These are phyloP conservation scores for Anoplophora glabripennis DNA, from an alignment of 1,140 invertebrate species.

Conservation along the genomic window DNA sequence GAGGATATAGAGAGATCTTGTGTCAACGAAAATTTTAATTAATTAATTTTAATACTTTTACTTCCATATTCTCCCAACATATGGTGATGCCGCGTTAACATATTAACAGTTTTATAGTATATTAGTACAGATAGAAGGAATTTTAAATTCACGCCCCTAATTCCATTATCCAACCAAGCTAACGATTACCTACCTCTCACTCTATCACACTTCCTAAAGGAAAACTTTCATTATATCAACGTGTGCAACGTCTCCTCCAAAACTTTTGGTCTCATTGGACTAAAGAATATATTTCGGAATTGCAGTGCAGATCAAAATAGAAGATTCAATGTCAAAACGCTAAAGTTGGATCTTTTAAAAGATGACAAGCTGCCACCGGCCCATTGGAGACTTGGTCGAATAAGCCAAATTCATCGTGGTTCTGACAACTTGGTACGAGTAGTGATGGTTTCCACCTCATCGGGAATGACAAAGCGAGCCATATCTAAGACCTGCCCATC, in stretches of 20 bases:
- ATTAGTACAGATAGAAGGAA: conserved; percentile 28
- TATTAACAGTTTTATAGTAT: conserved; percentile 34
- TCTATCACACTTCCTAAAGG: conserved; percentile 43
- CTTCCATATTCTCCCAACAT: too few species aligned
- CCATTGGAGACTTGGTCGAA: conserved; percentile 35
- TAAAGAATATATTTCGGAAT: too few species aligned
- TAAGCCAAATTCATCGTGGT: conserved; percentile 31
- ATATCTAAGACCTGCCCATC: conserved; percentile 2
- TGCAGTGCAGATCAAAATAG: neutral
- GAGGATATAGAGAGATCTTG: too few species aligned
- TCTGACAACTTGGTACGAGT: conserved; percentile 31
- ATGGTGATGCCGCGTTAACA: conserved; percentile 31
- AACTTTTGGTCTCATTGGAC: too few species aligned
- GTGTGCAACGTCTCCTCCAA: too few species aligned
- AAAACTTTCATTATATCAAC: too few species aligned
- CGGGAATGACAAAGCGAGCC: conserved; percentile 20
- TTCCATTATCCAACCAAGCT: conserved; percentile 29
- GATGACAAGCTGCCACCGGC: conserved; percentile 24
- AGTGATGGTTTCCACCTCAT: conserved; percentile 30
- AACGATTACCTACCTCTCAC: conserved; percentile 34
- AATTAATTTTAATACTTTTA: too few species aligned
- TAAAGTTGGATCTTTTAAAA: conserved; percentile 19
- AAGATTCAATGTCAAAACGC: too few species aligned
- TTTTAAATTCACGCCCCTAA: conserved; percentile 40
- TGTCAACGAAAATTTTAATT: too few species aligned